Evolutionary conservation across 2,113 vertebrate species (phyloP).

Genomic region (Machaerirhynchus nigripectus): DNA sequence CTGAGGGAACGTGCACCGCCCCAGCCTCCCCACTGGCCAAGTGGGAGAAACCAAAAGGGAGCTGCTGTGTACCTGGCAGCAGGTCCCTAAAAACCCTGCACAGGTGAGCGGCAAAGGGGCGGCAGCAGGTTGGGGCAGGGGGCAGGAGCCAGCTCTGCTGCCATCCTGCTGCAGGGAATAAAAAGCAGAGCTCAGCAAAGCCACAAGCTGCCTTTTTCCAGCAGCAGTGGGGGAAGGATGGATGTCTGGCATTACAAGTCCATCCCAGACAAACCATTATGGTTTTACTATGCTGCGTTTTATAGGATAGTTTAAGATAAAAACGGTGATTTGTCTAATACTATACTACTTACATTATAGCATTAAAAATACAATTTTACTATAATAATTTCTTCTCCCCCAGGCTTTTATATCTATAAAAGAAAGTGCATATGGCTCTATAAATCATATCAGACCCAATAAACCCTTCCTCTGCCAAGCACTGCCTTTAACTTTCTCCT

Average conservation of each 20-base stretch:
- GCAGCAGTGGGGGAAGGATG: neutral
- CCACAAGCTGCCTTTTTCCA: neutral
- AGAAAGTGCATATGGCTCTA: constrained; percentile 39
- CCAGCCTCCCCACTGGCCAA: neutral
- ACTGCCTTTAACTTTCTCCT: constrained; percentile 14
- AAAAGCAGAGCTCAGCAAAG: neutral
- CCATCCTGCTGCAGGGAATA: neutral
- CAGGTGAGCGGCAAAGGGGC: neutral
- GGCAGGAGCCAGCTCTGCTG: neutral
- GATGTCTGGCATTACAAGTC: neutral
- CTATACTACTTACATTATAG: neutral
- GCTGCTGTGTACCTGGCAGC: neutral
- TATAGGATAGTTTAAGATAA: constrained; percentile 12
- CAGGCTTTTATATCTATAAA: constrained; percentile 38
- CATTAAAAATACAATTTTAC: constrained; percentile 47
- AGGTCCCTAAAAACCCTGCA: neutral
- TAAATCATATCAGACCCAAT: constrained; percentile 59
- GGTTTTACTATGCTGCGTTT: constrained; percentile 2
- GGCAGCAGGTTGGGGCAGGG: fast-evolving
- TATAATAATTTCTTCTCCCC: constrained; percentile 4
- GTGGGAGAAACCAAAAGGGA: fast-evolving
- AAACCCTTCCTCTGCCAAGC: constrained; percentile 11
- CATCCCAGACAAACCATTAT: neutral
- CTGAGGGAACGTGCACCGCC: neutral
- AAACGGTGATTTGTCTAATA: constrained; percentile 34